Evolutionary conservation across 2,797 vertebrate genomes (phyloP).

Genomic region (Cygnus olor): DNA sequence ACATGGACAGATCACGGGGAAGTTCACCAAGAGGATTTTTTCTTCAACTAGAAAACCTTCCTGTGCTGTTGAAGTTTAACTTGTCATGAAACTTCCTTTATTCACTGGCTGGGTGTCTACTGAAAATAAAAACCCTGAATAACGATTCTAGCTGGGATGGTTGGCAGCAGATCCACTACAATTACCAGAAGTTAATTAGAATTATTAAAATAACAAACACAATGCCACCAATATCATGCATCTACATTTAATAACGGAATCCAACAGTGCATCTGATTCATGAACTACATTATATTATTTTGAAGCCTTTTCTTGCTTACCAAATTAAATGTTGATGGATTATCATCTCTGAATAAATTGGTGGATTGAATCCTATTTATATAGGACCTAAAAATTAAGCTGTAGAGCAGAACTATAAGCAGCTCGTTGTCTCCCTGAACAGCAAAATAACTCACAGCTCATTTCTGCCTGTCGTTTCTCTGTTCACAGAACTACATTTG

Average conservation of each 20-base stretch:
- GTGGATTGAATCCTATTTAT: conserved; percentile 60
- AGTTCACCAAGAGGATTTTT: conserved; percentile 37
- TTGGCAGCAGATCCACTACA: conserved; percentile 67
- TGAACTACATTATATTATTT: conserved; percentile 57
- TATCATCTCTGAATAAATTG: conserved; percentile 27
- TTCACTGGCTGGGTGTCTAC: conserved; percentile 39
- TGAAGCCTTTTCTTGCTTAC: conserved; percentile 59
- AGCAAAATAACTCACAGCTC: conserved; percentile 39
- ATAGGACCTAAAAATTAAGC: conserved; percentile 55
- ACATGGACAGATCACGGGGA: neutral
- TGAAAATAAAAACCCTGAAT: conserved; percentile 67
- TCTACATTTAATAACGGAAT: conserved; percentile 70
- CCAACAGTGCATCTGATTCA: conserved; percentile 57
- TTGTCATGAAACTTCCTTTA: conserved; percentile 56
- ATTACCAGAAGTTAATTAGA: conserved; percentile 79
- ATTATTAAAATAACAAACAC: conserved; percentile 76
- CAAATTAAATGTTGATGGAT: conserved; percentile 77
- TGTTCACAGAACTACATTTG: neutral
- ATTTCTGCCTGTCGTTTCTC: conserved; percentile 11
- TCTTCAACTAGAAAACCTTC: conserved; percentile 47
- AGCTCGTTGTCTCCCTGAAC: conserved; percentile 7
- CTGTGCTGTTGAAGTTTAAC: conserved; percentile 29
- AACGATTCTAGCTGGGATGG: neutral
- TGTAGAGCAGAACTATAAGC: conserved; percentile 45
- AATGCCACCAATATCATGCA: conserved; percentile 42